Evolutionary conservation across 2,113 vertebrate species (phyloP), one percentile per base, ranked within the genome.

Genomic region (Chroicocephalus ridibundus): DNA sequence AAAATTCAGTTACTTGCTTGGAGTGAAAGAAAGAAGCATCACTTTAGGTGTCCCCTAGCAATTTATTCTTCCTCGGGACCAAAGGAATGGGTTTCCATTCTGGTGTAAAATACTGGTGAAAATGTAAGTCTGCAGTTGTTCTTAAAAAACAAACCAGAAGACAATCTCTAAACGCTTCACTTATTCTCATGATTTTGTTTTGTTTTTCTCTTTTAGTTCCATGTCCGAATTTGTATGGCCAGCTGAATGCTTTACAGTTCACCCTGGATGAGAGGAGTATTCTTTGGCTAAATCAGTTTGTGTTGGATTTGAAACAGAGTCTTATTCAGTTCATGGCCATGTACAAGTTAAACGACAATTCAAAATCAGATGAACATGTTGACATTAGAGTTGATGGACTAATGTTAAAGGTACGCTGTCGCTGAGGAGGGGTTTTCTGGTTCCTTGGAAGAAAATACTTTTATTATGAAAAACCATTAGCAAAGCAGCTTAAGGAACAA

Each of bases 211-310:
- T 97, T 95, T 65, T 97, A 99, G 99, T 99, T 97, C 99, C 99
- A 4, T 99, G 99, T 97, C 98, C 99, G 60, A 99, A 99, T 97
- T 98, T 99, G 44, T 99, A 99, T 84, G 98, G 98, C 77, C 99
- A 99, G 96, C 98, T 99, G 94, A 99, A 99, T 91, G 99, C 99
- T 47, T 98, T 99, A 72, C 99, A 99, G 96, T 98, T 99, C 88
- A 99, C 99, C 42, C 96, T 99, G 98, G 99, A 99, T 97, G 98
- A 99, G 61, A 99, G 99, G 94, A 99, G 99, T 97, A 98, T 99
- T 98, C 98, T 99, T 47, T 99, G 99, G 99, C 96, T 99, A 95
- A 99, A 99, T 97, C 99, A 99, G n/a, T 99, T 99, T 94, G 98
- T 98, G 27, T 96, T 99, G 82, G 99, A 99, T 98, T 98, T 99